A percentile compares a stretch with the other conserved stretches of the same genome.
These are phyloP conservation scores for Sycobia sp. DNA, from an alignment of 1,140 invertebrate genomes.

Conservation along the genomic window DNA sequence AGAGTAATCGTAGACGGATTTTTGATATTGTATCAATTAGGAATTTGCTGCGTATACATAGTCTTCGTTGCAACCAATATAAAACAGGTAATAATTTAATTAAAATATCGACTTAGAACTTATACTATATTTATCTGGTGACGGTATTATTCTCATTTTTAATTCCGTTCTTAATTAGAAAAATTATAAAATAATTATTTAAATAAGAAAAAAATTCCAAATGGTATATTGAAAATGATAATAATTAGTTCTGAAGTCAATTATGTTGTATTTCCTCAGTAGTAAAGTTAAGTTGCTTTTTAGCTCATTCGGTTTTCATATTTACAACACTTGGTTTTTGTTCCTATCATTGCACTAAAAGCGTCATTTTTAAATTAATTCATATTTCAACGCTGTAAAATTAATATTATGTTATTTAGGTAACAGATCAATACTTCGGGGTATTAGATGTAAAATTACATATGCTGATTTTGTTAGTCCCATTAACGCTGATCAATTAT, in stretches of 20 bases:
- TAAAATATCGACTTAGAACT: background rate
- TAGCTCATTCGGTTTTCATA: too few relatives aligned
- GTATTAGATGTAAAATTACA: conserved; percentile 59
- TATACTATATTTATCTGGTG: too few relatives aligned
- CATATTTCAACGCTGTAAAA: background rate
- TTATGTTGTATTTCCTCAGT: too few relatives aligned
- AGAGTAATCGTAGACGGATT: conserved; percentile 71
- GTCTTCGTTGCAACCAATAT: conserved; percentile 83
- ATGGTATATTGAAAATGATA: too few relatives aligned
- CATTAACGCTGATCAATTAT: conserved; percentile 73
- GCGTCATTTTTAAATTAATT: background rate
- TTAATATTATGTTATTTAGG: conserved; percentile 44
- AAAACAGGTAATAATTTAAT: conserved; percentile 61
- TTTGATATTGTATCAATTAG: conserved; percentile 82
- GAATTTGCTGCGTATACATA: conserved; percentile 88
- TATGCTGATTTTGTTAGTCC: conserved; percentile 70
- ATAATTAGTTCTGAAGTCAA: too few relatives aligned
- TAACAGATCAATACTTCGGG: conserved; percentile 55
- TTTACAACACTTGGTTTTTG: too few relatives aligned
- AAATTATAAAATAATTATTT: too few relatives aligned
- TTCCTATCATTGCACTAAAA: background rate
- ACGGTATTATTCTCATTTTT: too few relatives aligned
- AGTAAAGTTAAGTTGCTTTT: too few relatives aligned
- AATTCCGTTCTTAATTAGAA: too few relatives aligned
- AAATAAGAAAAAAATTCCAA: too few relatives aligned